Evolutionary conservation across 2,797 vertebrate species (phyloP), one percentile per base, ranked within the genome.

Genomic region (Limnodromus scolopaceus): DNA sequence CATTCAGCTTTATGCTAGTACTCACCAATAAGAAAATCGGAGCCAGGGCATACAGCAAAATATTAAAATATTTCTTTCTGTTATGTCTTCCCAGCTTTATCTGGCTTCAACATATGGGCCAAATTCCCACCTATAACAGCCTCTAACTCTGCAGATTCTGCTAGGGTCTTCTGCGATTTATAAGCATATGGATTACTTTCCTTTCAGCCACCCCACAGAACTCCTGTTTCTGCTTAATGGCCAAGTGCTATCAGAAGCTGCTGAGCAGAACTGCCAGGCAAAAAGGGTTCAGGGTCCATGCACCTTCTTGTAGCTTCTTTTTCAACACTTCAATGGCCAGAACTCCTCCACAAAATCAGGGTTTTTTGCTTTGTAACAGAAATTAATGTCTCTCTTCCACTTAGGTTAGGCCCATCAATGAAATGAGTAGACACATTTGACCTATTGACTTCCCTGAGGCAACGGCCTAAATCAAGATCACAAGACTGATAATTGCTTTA

Each of bases 391-490:
- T 68, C 28, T 84, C 27, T 82, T 79, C 54, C 64, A 49, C 54
- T 71, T 43, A 22, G 23, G 23, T 43, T 60, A 28, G 12, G 43
- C 20, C 32, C 1, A 2, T 36, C 74, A 82, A 20, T 13, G 30
- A 80, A 64, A 30, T 23, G 27, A 82, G 76, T 32, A 83, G 74
- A 45, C 70, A 34, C 58, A 61, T 79, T 64, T 75, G 53, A 71
- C n/a, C 45, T 79, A 82, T 20, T 87, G 74, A 84, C 79, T 71
- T 91, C 27, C 76, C 69, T 61, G 32, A 95, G 60, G 74, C 65
- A 76, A 78, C 28, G 25, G 36, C 28, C 55, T 92, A 66, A 71
- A 82, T 76, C 39, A 51, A 39, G 45, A 78, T 64, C 46, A 65
- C 24, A 23, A 65, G 41, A 32, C 45, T 49, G 39, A 39, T 39